Percentiles rank a stretch among this genome's conserved stretches.
phyloP scores from a whole-genome alignment of 2,113 vertebrate species.

The Callipepla californica region DNA sequence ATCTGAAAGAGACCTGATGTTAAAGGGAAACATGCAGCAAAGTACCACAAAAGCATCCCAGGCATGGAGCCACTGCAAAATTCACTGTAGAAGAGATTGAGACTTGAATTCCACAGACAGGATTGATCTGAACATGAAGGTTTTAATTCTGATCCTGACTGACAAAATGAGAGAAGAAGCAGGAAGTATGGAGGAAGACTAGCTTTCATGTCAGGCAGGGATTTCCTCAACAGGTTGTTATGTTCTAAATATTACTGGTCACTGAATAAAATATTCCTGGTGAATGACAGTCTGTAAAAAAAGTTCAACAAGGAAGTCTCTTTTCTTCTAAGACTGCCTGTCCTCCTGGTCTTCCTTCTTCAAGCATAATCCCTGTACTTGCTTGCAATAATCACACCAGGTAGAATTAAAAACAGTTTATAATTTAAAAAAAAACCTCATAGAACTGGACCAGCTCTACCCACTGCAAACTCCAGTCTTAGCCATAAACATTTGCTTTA shows the following conservation, averaged over 20 bases:
- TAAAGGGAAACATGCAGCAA: neutral
- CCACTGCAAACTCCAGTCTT: neutral
- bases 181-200: neutral
- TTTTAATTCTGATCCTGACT: neutral
- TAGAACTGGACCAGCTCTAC: neutral
- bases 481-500: neutral
- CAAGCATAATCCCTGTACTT: rapidly evolving
- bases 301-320: neutral
- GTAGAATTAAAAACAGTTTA: neutral
- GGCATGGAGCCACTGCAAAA: neutral
- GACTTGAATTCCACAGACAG: neutral
- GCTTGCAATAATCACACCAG: neutral
- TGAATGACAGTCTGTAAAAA: neutral
- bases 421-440: neutral
- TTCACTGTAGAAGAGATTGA: neutral
- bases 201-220: neutral
- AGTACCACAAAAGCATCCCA: neutral
- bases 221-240: neutral
- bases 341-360: neutral
- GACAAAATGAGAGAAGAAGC: neutral
- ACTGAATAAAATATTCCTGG: neutral
- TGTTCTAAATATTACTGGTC: neutral
- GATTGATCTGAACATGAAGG: neutral
- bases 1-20: neutral
- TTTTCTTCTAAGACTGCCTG: neutral